Conservation (phyloP, 2,113 vertebrate species). For the Rhabdornis inornatus region DNA sequence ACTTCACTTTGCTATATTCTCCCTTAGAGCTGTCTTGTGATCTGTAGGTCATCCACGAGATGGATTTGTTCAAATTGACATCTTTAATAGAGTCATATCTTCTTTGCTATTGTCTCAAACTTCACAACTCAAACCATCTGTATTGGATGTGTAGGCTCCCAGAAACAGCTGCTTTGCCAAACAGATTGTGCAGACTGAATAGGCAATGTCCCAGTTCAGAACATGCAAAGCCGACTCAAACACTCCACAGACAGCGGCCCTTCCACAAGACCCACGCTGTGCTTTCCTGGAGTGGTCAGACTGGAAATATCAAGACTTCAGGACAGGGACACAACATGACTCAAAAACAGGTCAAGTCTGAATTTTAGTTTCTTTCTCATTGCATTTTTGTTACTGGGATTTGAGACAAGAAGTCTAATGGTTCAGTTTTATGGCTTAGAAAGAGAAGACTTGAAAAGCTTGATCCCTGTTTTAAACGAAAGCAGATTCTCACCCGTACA, state of each 20-base stretch:
- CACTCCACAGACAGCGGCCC: neutral
- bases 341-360: neutral
- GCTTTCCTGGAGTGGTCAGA: neutral
- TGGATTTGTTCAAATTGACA: neutral
- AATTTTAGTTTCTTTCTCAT: neutral
- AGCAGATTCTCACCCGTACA: neutral
- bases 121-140: constrained; percentile 2
- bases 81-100: neutral
- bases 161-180: neutral
- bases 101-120: neutral
- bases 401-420: neutral
- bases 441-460: neutral
- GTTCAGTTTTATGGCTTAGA: neutral
- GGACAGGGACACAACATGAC: neutral
- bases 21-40: neutral
- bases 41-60: neutral
- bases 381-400: neutral
- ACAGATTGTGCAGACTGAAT: neutral
- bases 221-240: fast-evolving
- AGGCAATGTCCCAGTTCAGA: fast-evolving
- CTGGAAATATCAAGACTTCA: neutral
- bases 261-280: neutral
- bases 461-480: neutral
- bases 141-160: neutral
- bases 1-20: fast-evolving